Base-by-base conservation (phyloP, 2,888 invertebrate species). In the Drosophila nigritarsus region DNA sequence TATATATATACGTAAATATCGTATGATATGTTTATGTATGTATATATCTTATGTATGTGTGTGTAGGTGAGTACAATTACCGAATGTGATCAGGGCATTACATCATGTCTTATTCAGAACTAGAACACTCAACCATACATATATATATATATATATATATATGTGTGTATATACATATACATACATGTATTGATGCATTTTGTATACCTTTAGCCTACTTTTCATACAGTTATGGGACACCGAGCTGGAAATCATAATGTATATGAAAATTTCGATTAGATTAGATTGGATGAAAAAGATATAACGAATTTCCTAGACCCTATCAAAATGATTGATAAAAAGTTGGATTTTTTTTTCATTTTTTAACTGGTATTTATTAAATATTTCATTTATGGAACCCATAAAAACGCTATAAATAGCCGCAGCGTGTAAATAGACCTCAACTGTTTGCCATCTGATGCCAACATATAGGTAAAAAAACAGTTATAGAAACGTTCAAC, bases 61-160 rank as follows among this genome's bases (percentile, higher is more conserved):
- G n/a, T 51, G 20, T 29, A 38, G 4, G 2, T 42, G 42, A 42
- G n/a, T 30, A 56, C 20, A 38, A 30, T 56, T 56, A 40, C n/a
- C 40, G n/a, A 30, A 42, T 56, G 42, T 15, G 42, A 42, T 56
- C 56, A 56, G 30, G 13, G 30, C 30, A 42, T 56, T 56, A 56
- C 42, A 56, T 56, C 56, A 56, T 56, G 42, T 42, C 8, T 42
- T 30, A 9, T 29, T 56, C 9, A 20, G 29, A 56, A 42, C 20
- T 30, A 42, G 40, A 42, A 20, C 56, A 29, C 49, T 18, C 18
- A 18, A 20, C 2, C 18, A 38, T n/a, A 54, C 27, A 54, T 29
- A 18, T 18, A 15, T 13, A 11, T 24, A 24, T 13, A 20, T 27
- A 27, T n/a, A 11, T 6, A n/a, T 3, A 7, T 42, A 11, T 3